Percentiles rank a stretch among this genome's conserved stretches.
phyloP scores from a whole-genome alignment of 2,888 invertebrate genomes.

The Chaetogeoica ovagalla region DNA sequence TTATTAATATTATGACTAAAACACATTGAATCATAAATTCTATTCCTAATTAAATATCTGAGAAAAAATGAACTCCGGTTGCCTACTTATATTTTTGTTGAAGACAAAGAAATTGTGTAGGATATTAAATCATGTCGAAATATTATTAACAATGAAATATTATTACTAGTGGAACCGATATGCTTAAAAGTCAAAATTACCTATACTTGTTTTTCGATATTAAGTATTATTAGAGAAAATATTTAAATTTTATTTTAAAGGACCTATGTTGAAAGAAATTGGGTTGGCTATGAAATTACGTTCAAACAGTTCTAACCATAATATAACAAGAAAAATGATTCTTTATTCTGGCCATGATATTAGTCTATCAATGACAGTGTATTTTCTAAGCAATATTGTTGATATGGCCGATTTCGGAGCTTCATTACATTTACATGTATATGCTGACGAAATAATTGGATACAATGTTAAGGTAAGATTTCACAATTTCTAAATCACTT shows the following conservation, averaged over 20 bases:
- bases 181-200: not conserved
- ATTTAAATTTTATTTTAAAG: constrained; percentile 8
- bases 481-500: no score
- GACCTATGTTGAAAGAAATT: constrained; percentile 38
- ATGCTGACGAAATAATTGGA: not conserved
- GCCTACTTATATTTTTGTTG: not conserved
- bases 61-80: no score
- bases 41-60: no score
- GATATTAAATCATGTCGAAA: not conserved
- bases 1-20: not conserved
- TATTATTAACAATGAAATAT: not conserved
- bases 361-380: not conserved
- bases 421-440: constrained; percentile 42
- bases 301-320: not conserved
- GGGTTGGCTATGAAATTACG: not conserved
- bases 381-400: not conserved
- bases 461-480: constrained; percentile 24
- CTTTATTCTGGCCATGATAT: constrained; percentile 41
- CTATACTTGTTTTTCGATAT: not conserved
- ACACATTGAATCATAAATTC: not conserved
- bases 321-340: constrained; percentile 22
- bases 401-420: constrained; percentile 8
- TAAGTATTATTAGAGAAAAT: not conserved
- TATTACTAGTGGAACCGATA: not conserved
- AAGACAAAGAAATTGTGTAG: not conserved